These are phyloP conservation scores for Alces alces DNA, from an alignment of 2,113 vertebrate genomes.

Conservation along the genomic window DNA sequence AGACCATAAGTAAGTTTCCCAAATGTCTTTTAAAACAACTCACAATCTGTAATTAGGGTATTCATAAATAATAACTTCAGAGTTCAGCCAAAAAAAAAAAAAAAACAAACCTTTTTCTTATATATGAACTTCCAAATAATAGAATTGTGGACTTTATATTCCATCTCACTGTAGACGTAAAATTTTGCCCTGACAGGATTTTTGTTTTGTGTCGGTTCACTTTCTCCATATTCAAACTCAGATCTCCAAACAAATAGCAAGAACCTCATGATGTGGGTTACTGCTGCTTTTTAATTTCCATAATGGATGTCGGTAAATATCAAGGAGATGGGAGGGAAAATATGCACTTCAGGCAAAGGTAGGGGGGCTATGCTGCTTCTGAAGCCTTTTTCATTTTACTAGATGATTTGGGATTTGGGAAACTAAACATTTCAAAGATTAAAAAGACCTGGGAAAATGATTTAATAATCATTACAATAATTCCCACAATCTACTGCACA, in stretches of 20 bases:
- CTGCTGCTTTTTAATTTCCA: slow-evolving; percentile 53
- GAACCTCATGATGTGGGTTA: neutral
- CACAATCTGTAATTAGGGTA: neutral
- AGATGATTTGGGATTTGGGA: slow-evolving; percentile 56
- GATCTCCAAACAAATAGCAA: slow-evolving; percentile 16
- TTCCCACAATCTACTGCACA: slow-evolving; percentile 56
- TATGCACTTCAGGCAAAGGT: neutral
- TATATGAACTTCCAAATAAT: neutral
- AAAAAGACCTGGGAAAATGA: slow-evolving; percentile 60
- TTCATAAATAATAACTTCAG: neutral
- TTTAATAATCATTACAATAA: slow-evolving; percentile 70
- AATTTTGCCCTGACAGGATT: neutral
- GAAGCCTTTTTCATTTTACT: slow-evolving; percentile 51
- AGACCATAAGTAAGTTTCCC: neutral
- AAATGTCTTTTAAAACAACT: neutral
- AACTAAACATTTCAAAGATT: slow-evolving; percentile 68
- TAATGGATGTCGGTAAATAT: slow-evolving; percentile 25
- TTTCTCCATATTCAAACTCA: neutral
- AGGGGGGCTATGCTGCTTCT: neutral
- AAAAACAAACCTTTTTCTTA: neutral
- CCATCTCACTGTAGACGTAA: neutral
- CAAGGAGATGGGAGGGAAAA: neutral
- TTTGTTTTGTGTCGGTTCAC: neutral
- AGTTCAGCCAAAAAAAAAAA: neutral
- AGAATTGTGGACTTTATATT: neutral